These are phyloP conservation scores for Nemopilema nomurai DNA, from an alignment of 30 jellyfish, hydroid and myxozoan species.

Conservation along the genomic window DNA sequence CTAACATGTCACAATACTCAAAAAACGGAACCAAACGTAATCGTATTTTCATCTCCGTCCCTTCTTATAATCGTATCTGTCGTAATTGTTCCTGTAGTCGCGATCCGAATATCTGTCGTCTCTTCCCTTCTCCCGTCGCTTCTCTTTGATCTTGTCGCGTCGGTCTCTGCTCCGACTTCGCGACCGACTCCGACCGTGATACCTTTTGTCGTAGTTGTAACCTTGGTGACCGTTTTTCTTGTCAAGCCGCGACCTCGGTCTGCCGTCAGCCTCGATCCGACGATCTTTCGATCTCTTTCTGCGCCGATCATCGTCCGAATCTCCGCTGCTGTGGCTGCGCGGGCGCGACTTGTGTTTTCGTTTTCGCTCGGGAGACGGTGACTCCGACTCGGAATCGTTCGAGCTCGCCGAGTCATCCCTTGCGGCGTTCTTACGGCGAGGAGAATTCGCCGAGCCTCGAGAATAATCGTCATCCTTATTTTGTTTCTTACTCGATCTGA, in stretches of 20 bases:
- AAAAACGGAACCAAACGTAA: neutral
- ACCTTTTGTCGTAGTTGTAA: constrained; percentile 55
- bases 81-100: constrained; percentile 41
- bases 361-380: constrained; percentile 71
- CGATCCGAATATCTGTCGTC: constrained; percentile 51
- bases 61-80: constrained; percentile 46
- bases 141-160: constrained; percentile 46
- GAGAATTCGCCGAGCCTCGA: constrained; percentile 1
- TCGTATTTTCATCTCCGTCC: constrained; percentile 37
- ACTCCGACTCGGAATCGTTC: constrained; percentile 68
- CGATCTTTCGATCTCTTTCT: constrained; percentile 56
- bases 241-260: constrained; percentile 40
- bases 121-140: constrained; percentile 55
- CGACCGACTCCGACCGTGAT: constrained; percentile 59
- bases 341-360: constrained; percentile 49
- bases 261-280: constrained; percentile 29
- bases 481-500: neutral
- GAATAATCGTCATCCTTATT: neutral
- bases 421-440: constrained; percentile 53
- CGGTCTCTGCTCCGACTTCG: constrained; percentile 72
- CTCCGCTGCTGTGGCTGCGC: constrained; percentile 48
- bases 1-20: neutral
- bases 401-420: constrained; percentile 47
- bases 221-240: constrained; percentile 81
- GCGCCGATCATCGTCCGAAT: constrained; percentile 66